Base-by-base conservation (phyloP, 1,140 invertebrate genomes). In the Diachasmimorpha longicaudata region DNA sequence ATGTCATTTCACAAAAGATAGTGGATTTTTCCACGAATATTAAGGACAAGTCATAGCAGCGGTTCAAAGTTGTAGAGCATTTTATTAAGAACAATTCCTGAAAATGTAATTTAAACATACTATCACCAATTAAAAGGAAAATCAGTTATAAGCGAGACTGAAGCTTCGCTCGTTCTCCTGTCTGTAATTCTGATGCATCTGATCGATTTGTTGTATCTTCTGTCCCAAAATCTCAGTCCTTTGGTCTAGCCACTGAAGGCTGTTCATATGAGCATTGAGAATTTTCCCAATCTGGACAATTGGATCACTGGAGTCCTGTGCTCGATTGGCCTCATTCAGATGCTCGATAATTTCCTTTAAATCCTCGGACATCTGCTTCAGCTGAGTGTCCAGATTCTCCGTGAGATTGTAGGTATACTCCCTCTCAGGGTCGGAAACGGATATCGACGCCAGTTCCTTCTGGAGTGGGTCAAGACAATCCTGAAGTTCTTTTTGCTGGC, bases 201-300 rank as follows among this genome's bases (percentile, higher is more conserved):
- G 94, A 52, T 93, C 92, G 21, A 97, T 93, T 67, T 96, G 94
- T 80, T 97, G 96, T 46, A 97, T 91, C 83, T 94, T 93, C 19
- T 92, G 92, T 63, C 92, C 93, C 21, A 98, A 92, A 72, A 93
- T 88, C 0, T 92, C 90, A 3, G 94, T 94, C 55, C 93, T 93
- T 74, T 93, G 91, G 85, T 97, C 95, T 37, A 99, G 93, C 96
- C 96, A 98, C 80, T 98, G 96, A 79, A 99, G 90, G 0, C 96
- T 97, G 76, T 97, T 97, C 94, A 98, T 98, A 82, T 99, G 98
- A 0, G 97, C 96, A 87, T 98, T 99, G 0, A 99, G 89, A 79
- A 99, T 98, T 80, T 95, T 95, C 1, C 96, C 94, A 79, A 99
- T 96, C 89, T 98, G 96, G 9, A 95, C 93, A 63, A 98, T 94